These are phyloP conservation scores for Enteromius viviparus DNA, from an alignment of 2,797 vertebrate species.

Conservation along the genomic window DNA sequence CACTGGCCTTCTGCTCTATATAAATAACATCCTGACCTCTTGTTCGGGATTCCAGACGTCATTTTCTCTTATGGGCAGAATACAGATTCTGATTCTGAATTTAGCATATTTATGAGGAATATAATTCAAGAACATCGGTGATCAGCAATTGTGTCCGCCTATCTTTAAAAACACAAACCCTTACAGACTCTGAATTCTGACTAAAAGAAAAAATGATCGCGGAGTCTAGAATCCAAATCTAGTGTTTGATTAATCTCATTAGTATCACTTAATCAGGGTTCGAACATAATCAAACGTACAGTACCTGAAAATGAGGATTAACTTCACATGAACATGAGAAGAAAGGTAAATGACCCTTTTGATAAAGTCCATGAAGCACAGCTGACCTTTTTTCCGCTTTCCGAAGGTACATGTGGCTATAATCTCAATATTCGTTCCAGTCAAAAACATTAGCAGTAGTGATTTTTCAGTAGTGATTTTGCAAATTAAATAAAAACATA, in stretches of 20 bases:
- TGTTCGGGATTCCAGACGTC: constrained; percentile 28
- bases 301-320: constrained; percentile 21
- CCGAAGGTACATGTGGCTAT: constrained; percentile 16
- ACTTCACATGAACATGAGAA: constrained; percentile 20
- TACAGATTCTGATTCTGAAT: constrained; percentile 6
- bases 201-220: background rate
- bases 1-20: constrained; percentile 65
- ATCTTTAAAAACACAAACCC: background rate
- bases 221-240: constrained; percentile 34
- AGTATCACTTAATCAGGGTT: constrained; percentile 34
- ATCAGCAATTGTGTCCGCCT: background rate
- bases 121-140: constrained; percentile 6
- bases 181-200: constrained; percentile 9
- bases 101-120: background rate
- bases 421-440: background rate
- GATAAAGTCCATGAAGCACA: constrained; percentile 28
- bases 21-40: constrained; percentile 49
- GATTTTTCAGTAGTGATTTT: constrained; percentile 49
- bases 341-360: constrained; percentile 15
- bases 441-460: constrained; percentile 31
- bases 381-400: constrained; percentile 39
- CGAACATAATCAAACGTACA: constrained; percentile 36
- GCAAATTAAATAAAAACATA: constrained; percentile 57
- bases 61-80: constrained; percentile 21
- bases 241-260: constrained; percentile 28